Percentiles rank a stretch among this genome's conserved stretches.
Evolutionary conservation across 1,140 invertebrate genomes (phyloP).

Genomic region (Drosophila arawakana): DNA sequence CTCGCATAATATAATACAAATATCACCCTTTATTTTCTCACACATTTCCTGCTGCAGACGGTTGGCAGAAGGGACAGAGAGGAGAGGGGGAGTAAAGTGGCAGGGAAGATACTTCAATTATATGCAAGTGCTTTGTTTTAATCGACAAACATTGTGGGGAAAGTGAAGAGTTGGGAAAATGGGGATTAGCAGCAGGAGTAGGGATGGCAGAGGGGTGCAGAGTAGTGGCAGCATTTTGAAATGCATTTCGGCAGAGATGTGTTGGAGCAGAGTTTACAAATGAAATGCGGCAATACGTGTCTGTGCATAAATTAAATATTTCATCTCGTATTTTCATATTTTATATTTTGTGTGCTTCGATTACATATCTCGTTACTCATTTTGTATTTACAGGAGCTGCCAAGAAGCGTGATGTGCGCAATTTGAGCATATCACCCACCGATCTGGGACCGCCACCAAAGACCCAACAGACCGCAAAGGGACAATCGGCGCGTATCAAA

Average conservation of each 20-base stretch:
- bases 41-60: constrained; percentile 27
- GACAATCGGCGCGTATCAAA: constrained; percentile 73
- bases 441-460: constrained; percentile 84
- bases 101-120: constrained; percentile 69
- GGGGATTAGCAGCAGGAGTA: not conserved
- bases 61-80: not conserved
- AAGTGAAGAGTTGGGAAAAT: constrained; percentile 34
- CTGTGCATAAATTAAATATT: constrained; percentile 71
- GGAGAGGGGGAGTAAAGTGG: constrained; percentile 1
- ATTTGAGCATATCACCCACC: constrained; percentile 83
- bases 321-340: constrained; percentile 12
- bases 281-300: constrained; percentile 60
- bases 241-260: constrained; percentile 9
- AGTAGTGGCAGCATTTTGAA: constrained; percentile 3
- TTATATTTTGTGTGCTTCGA: constrained; percentile 6
- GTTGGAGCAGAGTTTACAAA: constrained; percentile 30
- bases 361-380: constrained; percentile 16
- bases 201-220: not conserved
- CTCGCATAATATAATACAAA: constrained; percentile 62
- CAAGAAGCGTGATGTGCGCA: constrained; percentile 84
- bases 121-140: constrained; percentile 69
- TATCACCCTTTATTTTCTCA: constrained; percentile 55
- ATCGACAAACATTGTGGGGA: constrained; percentile 65
- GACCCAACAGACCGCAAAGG: constrained; percentile 81
- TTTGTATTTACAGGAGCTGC: constrained; percentile 71